Percentiles rank a stretch among this genome's conserved stretches.
Conservation (phyloP, 53 echinoderm and acorn worm genomes). For the Zoroaster sp. region DNA sequence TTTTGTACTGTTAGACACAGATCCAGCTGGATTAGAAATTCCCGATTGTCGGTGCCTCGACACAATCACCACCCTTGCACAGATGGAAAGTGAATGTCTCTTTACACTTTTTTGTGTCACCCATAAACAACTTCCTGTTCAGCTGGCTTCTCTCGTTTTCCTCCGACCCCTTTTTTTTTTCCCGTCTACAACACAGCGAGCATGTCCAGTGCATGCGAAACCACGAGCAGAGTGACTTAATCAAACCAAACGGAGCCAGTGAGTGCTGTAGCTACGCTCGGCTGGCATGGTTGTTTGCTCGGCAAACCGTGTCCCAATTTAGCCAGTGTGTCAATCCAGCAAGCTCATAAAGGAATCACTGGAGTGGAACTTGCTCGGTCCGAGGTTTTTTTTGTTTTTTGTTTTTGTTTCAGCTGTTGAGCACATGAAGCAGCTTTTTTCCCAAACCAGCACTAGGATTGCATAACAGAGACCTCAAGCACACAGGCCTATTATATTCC, state of each 20-base stretch:
- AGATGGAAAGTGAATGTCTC: background rate
- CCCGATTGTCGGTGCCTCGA: background rate
- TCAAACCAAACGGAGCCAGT: background rate
- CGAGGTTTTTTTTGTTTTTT: background rate
- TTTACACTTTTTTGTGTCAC: background rate
- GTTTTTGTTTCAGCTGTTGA: background rate
- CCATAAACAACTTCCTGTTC: background rate
- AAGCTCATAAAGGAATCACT: conserved; percentile 55
- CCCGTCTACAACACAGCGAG: background rate
- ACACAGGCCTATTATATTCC: conserved; percentile 6
- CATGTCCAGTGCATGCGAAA: background rate
- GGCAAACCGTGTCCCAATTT: conserved; percentile 36
- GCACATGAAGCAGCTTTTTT: conserved; percentile 8
- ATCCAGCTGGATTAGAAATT: background rate
- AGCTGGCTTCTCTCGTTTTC: background rate
- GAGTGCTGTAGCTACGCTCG: background rate
- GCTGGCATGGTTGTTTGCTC: conserved; percentile 45
- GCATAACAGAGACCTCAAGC: conserved; percentile 17
- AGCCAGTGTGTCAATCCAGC: conserved; percentile 25
- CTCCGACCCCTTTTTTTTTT: background rate
- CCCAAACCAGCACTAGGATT: background rate
- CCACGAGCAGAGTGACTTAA: conserved; percentile 13
- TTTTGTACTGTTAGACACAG: background rate
- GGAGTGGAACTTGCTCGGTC: conserved; percentile 14
- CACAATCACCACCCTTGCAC: background rate